phyloP scores from a whole-genome alignment of 2,888 invertebrate genomes.

The Chalcis sispes region DNA sequence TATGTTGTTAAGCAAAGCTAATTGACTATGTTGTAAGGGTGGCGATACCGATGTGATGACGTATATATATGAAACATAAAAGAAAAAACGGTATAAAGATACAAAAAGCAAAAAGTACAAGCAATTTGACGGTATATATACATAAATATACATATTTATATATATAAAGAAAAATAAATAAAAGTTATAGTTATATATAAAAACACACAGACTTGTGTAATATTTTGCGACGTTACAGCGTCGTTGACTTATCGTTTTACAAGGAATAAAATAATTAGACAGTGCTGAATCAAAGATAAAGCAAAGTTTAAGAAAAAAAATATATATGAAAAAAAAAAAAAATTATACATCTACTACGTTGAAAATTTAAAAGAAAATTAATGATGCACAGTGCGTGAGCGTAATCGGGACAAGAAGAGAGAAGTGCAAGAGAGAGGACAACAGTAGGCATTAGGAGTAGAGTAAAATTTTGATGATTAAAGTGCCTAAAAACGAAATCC shows the following conservation, averaged over 20 bases:
- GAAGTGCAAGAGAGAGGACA: neutral
- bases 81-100: neutral
- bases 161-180: neutral
- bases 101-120: constrained; percentile 35
- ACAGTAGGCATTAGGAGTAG: too few relatives aligned
- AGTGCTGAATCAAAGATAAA: too few relatives aligned
- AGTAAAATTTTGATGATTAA: too few relatives aligned
- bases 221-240: neutral
- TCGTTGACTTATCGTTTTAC: constrained; percentile 44
- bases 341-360: too few relatives aligned
- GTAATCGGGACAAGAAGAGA: neutral
- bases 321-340: neutral
- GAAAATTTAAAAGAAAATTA: neutral
- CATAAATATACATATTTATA: constrained; percentile 4
- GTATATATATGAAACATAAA: constrained; percentile 19
- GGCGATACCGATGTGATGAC: neutral
- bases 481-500: too few relatives aligned
- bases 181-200: neutral
- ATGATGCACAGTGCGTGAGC: neutral
- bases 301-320: neutral
- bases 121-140: constrained; percentile 47
- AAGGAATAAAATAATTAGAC: too few relatives aligned
- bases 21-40: neutral
- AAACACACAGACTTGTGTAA: neutral
- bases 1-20: neutral